Evolutionary conservation across 92 coral and sea anemone species (phyloP), one percentile per base, ranked within the genome.

Genomic region (Epizoanthus scotinus): DNA sequence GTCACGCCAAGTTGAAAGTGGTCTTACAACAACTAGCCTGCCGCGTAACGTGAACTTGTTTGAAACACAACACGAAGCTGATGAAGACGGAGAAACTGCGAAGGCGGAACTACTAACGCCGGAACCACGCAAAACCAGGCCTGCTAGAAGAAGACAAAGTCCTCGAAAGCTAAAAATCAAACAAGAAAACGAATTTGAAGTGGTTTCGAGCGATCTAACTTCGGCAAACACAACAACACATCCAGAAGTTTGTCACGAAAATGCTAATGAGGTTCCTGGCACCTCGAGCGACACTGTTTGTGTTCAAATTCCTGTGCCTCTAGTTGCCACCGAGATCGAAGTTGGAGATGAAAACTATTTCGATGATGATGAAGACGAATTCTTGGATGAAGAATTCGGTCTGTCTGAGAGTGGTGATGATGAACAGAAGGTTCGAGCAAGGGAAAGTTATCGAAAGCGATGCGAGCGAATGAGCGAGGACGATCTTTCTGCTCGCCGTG

Each of bases 1-100:
- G 97, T 92, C 97, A 92, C 97, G 97, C 97, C 94, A 92, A 77
- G 91, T 83, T 67, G 97, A 92, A 68, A 87, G 94, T 71, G 84
- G 87, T 70, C 86, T 91, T 91, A 91, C 97, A 89, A 72, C 94
- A 83, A 81, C 82, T 26, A 80, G 85, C 36, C 69, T 92, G 73
- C 91, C 86, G 84, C 84, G 86, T 84, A 89, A 82, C 89, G 78
- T 88, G 91, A 85, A 85, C 89, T 81, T 84, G 83, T 77, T 85
- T 82, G 81, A 59, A 75, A 75, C 81, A 75, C 81, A 75, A 75
- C 81, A 75, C 64, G 89, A 89, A 82, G 70, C 69, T 27, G 71
- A 67, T 59, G 89, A 84, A 80, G 90, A 87, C 91, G 94, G 83
- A 71, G 91, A 87, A 87, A 81, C 83, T 67, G 82, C 79, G 67